phyloP scores from a whole-genome alignment of 1,140 invertebrate genomes.

The Drosophila mojavensis region DNA sequence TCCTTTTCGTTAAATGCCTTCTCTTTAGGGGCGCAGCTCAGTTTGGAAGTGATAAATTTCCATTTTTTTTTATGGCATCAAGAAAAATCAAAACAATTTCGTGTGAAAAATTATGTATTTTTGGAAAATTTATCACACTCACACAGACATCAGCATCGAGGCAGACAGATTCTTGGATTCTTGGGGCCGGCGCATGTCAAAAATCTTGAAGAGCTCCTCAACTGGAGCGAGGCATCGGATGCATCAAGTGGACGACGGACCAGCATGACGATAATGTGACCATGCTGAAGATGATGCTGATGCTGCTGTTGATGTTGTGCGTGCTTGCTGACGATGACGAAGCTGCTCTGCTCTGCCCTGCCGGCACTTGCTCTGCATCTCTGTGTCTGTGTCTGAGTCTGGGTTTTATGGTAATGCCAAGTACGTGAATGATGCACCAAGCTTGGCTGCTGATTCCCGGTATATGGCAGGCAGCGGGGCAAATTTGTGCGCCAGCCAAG shows the following conservation, averaged over 20 bases:
- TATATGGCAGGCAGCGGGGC: constrained; percentile 27
- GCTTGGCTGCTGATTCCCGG: constrained; percentile 40
- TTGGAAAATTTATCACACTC: constrained; percentile 33
- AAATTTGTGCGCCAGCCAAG: constrained; percentile 43
- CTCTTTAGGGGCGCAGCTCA: background rate
- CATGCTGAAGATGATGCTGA: constrained; percentile 7
- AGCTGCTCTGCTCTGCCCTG: constrained; percentile 1
- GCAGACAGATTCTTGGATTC: background rate
- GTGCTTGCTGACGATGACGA: constrained; percentile 32
- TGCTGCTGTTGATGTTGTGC: constrained; percentile 22
- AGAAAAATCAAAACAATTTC: constrained; percentile 49
- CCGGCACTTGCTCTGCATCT: background rate
- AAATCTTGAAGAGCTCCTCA: constrained; percentile 14
- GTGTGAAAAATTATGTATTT: constrained; percentile 49
- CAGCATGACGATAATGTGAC: constrained; percentile 42
- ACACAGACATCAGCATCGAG: background rate
- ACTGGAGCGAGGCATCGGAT: constrained; percentile 15
- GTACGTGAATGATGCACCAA: constrained; percentile 50
- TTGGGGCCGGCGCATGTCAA: constrained; percentile 11
- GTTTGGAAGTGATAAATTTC: constrained; percentile 11
- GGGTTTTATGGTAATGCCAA: constrained; percentile 51
- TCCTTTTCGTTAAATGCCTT: background rate
- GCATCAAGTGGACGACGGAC: constrained; percentile 48
- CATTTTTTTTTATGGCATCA: constrained; percentile 25
- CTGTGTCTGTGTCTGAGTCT: constrained; percentile 3